phyloP scores from a whole-genome alignment of 2,888 invertebrate species.

The Megastigmus dorsalis region DNA sequence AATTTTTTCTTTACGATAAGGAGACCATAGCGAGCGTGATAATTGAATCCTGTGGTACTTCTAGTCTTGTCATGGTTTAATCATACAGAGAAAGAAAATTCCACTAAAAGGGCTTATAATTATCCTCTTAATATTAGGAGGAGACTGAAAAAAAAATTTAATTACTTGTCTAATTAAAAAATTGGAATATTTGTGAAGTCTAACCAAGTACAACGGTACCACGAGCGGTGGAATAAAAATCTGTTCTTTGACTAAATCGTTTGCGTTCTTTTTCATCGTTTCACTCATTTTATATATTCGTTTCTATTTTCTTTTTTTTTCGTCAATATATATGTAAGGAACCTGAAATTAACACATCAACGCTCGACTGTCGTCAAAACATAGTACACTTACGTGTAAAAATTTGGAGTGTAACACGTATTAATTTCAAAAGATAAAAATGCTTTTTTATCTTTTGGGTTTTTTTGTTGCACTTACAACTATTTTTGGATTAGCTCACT shows the following conservation, averaged over 20 bases:
- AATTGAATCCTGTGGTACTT: slow-evolving; percentile 59
- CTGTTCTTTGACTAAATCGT: slow-evolving; percentile 49
- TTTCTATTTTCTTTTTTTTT: slow-evolving; percentile 1
- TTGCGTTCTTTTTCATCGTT: slow-evolving; percentile 13
- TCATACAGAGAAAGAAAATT: slow-evolving; percentile 22
- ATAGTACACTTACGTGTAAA: slow-evolving; percentile 39
- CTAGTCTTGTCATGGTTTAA: slow-evolving; percentile 60
- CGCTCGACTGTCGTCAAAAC: slow-evolving; percentile 33
- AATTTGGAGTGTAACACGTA: slow-evolving; percentile 34
- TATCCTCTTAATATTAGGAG: slow-evolving; percentile 33
- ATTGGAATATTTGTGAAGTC: slow-evolving; percentile 48
- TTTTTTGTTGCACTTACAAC: slow-evolving; percentile 56
- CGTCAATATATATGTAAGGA: not conserved
- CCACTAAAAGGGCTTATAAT: slow-evolving; percentile 15
- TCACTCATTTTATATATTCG: slow-evolving; percentile 8
- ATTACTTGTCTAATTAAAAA: slow-evolving; percentile 19
- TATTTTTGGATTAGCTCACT: slow-evolving; percentile 64
- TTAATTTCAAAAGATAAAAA: slow-evolving; percentile 54
- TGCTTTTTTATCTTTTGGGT: slow-evolving; percentile 61
- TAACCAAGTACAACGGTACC: slow-evolving; percentile 46
- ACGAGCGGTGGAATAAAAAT: slow-evolving; percentile 51
- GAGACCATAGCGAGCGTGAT: slow-evolving; percentile 54
- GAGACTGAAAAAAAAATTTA: slow-evolving; percentile 47
- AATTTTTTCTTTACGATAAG: slow-evolving; percentile 40
- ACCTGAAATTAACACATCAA: slow-evolving; percentile 28